These are phyloP conservation scores for Sinocyclocheilus anophthalmus DNA, from an alignment of 2,113 vertebrate genomes.

Conservation along the genomic window DNA sequence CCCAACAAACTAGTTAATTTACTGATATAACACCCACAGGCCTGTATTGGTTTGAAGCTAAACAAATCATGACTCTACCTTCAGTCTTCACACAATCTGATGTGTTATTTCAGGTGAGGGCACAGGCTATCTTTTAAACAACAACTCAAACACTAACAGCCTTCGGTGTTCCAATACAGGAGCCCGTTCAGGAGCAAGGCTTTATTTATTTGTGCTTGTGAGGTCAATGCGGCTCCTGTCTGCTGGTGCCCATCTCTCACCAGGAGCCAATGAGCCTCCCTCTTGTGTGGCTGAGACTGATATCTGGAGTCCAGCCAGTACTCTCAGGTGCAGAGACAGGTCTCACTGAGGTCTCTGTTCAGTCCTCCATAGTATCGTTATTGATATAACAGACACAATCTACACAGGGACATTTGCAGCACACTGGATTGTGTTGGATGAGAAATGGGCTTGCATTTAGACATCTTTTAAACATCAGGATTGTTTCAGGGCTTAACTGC, in stretches of 20 bases:
- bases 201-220: constrained; percentile 47
- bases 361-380: background rate
- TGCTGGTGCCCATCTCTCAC: constrained; percentile 40
- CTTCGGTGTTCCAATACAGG: constrained; percentile 12
- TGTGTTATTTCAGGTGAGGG: constrained; percentile 25
- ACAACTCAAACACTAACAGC: constrained; percentile 19
- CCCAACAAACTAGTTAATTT: background rate
- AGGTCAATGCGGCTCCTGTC: constrained; percentile 37
- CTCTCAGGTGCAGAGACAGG: constrained; percentile 43
- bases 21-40: background rate
- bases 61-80: background rate
- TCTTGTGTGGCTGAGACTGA: constrained; percentile 29
- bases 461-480: constrained; percentile 16
- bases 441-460: background rate
- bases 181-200: background rate
- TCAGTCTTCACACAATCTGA: constrained; percentile 4
- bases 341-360: constrained; percentile 34
- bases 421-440: background rate
- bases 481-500: background rate
- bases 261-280: constrained; percentile 22
- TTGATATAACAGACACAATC: background rate
- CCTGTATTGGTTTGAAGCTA: background rate
- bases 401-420: background rate
- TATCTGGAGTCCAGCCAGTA: constrained; percentile 22
- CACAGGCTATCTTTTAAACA: constrained; percentile 47